These are phyloP conservation scores for Leucoraja ocellata DNA, from an alignment of 2,797 vertebrate species.

Conservation along the genomic window DNA sequence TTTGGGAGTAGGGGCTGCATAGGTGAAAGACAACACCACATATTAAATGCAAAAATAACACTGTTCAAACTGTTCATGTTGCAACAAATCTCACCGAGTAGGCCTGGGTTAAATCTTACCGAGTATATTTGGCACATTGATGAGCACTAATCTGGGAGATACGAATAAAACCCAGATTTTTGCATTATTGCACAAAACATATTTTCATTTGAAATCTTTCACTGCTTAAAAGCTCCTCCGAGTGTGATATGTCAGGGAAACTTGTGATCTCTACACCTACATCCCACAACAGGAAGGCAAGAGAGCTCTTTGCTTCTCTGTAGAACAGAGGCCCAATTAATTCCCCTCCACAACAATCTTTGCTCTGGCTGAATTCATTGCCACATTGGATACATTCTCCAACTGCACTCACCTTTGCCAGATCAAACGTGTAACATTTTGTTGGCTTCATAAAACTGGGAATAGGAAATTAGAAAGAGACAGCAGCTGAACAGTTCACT, in stretches of 20 bases:
- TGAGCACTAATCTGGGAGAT: not conserved
- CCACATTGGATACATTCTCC: too few species aligned
- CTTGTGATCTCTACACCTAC: too few species aligned
- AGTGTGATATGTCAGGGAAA: not conserved
- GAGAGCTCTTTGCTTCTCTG: too few species aligned
- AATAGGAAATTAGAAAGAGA: not conserved
- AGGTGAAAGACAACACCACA: not conserved
- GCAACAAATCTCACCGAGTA: not conserved
- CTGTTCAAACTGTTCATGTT: not conserved
- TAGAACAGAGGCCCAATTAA: too few species aligned
- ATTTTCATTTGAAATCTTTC: not conserved
- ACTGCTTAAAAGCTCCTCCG: not conserved
- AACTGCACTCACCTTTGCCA: too few species aligned
- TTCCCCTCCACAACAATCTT: too few species aligned
- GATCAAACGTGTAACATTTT: not conserved
- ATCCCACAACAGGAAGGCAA: too few species aligned
- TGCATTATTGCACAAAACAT: not conserved
- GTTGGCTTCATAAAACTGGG: not conserved
- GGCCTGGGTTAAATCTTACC: not conserved
- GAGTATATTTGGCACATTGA: not conserved
- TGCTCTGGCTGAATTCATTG: too few species aligned
- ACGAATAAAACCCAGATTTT: not conserved
- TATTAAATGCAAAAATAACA: not conserved
- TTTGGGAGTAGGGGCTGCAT: not conserved
- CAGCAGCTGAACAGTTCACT: not conserved